Evolutionary conservation across 2,888 invertebrate genomes (phyloP).

Genomic region (Leptura quadrifasciata): DNA sequence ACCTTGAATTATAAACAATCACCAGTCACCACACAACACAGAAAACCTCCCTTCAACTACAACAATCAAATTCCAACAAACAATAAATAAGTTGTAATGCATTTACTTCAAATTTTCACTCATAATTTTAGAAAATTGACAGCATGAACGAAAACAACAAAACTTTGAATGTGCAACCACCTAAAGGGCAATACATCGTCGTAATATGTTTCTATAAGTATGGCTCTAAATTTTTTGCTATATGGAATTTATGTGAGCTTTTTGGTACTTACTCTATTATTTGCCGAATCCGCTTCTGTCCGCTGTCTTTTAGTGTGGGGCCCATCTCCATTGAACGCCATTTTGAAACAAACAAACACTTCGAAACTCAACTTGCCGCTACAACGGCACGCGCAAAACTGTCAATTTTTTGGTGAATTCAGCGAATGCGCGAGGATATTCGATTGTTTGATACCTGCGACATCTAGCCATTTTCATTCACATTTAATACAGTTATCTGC

Average conservation of each 20-base stretch:
- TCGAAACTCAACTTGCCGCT: slow-evolving; percentile 64
- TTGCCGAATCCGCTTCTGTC: slow-evolving; percentile 72
- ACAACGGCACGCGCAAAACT: slow-evolving; percentile 72
- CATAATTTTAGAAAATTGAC: neutral
- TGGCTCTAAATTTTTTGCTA: neutral
- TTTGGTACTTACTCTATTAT: slow-evolving; percentile 72
- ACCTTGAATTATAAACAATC: slow-evolving; percentile 49
- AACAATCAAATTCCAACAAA: slow-evolving; percentile 18
- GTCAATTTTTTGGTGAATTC: slow-evolving; percentile 59
- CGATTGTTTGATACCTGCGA: slow-evolving; percentile 50
- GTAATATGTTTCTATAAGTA: neutral
- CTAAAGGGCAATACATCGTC: neutral
- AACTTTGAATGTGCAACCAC: neutral
- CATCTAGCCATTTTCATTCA: slow-evolving; percentile 43
- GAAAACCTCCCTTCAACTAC: slow-evolving; percentile 37
- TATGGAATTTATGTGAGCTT: neutral
- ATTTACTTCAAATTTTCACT: slow-evolving; percentile 16
- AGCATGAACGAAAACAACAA: slow-evolving; percentile 28
- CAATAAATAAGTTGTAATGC: neutral
- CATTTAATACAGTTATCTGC: neutral
- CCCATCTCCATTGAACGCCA: slow-evolving; percentile 84
- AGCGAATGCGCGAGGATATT: slow-evolving; percentile 60
- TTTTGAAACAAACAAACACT: slow-evolving; percentile 77
- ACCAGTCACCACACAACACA: slow-evolving; percentile 39
- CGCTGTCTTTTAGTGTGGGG: slow-evolving; percentile 74